Evolutionary conservation across 1,140 invertebrate species (phyloP), one percentile per base, ranked within the genome.

Genomic region (Solenopsis invicta): DNA sequence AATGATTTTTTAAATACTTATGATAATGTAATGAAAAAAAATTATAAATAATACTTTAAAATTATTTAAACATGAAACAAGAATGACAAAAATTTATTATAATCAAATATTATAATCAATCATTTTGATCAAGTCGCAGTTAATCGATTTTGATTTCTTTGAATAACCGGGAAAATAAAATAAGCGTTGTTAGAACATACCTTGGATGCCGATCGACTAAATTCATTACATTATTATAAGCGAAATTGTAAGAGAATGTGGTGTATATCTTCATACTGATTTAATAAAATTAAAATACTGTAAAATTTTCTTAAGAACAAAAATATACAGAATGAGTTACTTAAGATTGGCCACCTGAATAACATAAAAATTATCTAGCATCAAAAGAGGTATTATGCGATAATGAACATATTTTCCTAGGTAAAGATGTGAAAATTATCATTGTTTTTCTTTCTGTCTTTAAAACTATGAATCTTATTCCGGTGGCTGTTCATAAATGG

Each of bases 121-220:
- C 56, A 18, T 41, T 59, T 85, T 67, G 24, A 67, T 37, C 24
- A 59, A 86, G 29, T 61, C 16, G 34, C 62, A 89, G 93, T 94
- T 92, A 93, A 94, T 93, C 93, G 85, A 71, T 67, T 89, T 61
- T 64, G 89, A 62, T 90, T 89, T 87, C 84, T 88, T 48, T 81
- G 71, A 85, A 85, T 80, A 90, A 86, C 90, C 61, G 69, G 69
- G 64, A 37, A 71, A 89, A 92, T 91, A 90, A 91, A 92, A 93
- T 90, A 67, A 69, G 61, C 88, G 10, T 94, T 89, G 89, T 93
- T 93, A 93, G 87, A 88, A 85, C 90, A 89, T 71, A 87, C 87
- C 91, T 91, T 86, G 84, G 82, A 86, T 88, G 81, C 87, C 89
- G 66, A 94, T 92, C 87, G 87, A 81, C 64, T 62, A 48, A 37